Conservation (phyloP, 2,113 vertebrate genomes). For the Uria lomvia region DNA sequence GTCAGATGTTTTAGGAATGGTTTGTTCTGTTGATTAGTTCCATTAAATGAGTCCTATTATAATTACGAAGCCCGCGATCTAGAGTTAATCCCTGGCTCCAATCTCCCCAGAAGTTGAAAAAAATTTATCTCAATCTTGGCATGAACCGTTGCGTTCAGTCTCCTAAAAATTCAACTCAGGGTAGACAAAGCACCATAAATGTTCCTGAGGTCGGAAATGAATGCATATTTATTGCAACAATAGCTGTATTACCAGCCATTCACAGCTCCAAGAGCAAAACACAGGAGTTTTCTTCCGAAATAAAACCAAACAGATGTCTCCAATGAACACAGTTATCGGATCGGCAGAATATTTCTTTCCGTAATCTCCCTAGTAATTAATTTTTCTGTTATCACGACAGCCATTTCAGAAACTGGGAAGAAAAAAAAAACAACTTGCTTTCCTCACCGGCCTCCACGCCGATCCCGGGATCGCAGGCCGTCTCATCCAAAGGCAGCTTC, state of each 20-base stretch:
- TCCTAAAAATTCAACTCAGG: not conserved
- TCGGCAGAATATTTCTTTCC: not conserved
- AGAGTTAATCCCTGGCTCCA: not conserved
- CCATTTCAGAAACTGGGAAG: not conserved
- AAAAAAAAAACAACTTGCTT: not conserved
- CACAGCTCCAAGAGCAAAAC: not conserved
- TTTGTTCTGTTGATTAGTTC: not conserved
- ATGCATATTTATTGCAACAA: slow-evolving; percentile 39
- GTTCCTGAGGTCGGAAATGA: not conserved
- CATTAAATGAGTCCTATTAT: not conserved
- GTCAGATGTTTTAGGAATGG: not conserved
- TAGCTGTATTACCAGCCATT: not conserved
- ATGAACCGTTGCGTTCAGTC: not conserved
- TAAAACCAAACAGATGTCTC: not conserved
- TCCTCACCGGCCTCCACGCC: not conserved
- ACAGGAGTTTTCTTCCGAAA: not conserved
- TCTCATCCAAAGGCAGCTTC: not conserved
- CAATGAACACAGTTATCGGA: not conserved
- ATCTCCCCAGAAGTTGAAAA: not conserved
- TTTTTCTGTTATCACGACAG: slow-evolving; percentile 16
- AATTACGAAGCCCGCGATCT: not conserved
- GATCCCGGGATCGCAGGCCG: not conserved
- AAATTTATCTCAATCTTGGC: slow-evolving; percentile 9
- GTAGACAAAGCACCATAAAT: not conserved
- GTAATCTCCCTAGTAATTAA: slow-evolving; percentile 35